Evolutionary conservation across 1,140 invertebrate species (phyloP), one percentile per base, ranked within the genome.

Genomic region (Polypedilum pembai): DNA sequence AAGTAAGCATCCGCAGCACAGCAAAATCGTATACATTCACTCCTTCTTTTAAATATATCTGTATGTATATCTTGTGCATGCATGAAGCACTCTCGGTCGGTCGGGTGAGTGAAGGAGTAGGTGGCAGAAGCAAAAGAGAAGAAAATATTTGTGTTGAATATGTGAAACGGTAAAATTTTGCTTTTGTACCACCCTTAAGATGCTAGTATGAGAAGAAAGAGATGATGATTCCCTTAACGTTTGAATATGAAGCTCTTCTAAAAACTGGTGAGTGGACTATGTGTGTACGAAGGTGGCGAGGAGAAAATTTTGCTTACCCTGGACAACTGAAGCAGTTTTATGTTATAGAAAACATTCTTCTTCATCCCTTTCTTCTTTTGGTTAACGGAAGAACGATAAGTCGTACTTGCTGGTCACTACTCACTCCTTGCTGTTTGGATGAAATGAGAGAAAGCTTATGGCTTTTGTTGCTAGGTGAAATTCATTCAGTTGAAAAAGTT

Each of bases 201-300:
- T 56, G 45, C 4, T n/a, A 12, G 45, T 56, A 56, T 56, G 45
- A 56, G 45, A 56, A 56, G 12, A 56, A n/a, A n/a, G n/a, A n/a
- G 45, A 56, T 56, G 45, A 56, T 56, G 45, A 56, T 56, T 56
- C 45, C 45, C 45, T 56, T 56, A 56, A 56, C 45, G 45, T 56
- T 56, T 56, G 45, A n/a, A n/a, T n/a, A 56, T 56, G 45, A 56
- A 56, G 45, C 45, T 56, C 45, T 56, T 56, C 45, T 56, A 56
- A 33, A 33, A 33, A 33, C 24, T 33, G 24, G 24, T 33, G 24
- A 33, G 24, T 33, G 24, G 24, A 33, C 24, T 33, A 33, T 33
- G 24, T 33, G 24, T 33, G 24, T 33, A 33, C 5, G 5, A 33
- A 33, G 24, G 24, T 33, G 24, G 24, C 24, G 5, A 33, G 5